Evolutionary conservation across 2,888 invertebrate genomes (phyloP).

Genomic region (Theretra japonica): DNA sequence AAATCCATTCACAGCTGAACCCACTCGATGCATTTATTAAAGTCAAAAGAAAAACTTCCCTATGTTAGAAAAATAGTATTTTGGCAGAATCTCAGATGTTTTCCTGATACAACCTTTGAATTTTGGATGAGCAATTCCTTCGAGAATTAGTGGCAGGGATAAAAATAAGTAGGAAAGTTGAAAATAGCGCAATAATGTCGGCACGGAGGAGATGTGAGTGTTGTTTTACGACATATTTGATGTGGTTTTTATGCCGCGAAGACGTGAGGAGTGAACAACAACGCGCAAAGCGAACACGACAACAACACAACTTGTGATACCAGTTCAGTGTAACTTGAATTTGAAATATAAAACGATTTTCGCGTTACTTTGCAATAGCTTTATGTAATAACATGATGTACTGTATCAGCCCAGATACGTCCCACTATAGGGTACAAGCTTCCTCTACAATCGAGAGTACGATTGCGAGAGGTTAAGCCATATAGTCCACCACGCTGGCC

Average conservation of each 20-base stretch:
- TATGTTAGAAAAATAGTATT: too few relatives aligned
- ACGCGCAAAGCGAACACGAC: background rate
- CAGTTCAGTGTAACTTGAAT: background rate
- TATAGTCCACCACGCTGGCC: too few relatives aligned
- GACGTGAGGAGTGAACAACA: background rate
- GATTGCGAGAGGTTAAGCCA: too few relatives aligned
- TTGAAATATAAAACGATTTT: background rate
- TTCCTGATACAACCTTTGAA: background rate
- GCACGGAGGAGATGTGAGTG: background rate
- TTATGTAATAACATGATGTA: too few relatives aligned
- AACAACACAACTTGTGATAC: background rate
- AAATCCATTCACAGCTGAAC: too few relatives aligned
- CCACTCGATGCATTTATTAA: too few relatives aligned
- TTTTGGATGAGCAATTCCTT: background rate
- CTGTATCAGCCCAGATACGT: too few relatives aligned
- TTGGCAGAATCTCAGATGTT: background rate
- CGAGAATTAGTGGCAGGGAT: background rate
- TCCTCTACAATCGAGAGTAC: too few relatives aligned
- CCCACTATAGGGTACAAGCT: too few relatives aligned
- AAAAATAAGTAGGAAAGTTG: slow-evolving; percentile 8
- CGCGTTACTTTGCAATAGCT: too few relatives aligned
- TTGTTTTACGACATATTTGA: slow-evolving; percentile 8
- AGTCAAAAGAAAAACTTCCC: too few relatives aligned
- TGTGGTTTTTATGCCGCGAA: background rate
- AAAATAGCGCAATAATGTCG: slow-evolving; percentile 2